phyloP scores from a whole-genome alignment of 2,797 vertebrate genomes.

The Prionace glauca region DNA sequence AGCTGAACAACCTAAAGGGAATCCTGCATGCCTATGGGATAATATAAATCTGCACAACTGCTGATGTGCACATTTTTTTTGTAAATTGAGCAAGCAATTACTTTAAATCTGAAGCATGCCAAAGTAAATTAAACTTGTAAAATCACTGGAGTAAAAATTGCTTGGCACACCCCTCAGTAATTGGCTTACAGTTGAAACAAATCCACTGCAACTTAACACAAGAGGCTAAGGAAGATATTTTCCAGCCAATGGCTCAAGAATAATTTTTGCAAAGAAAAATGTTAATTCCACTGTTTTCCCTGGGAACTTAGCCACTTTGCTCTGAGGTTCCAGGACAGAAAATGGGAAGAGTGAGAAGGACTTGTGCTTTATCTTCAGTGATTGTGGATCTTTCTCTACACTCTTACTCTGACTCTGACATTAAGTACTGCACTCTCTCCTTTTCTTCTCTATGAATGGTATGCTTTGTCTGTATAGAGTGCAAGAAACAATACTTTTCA shows the following conservation, averaged over 20 bases:
- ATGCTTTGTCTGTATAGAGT: no score
- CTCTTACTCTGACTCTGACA: no score
- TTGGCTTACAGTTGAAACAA: not conserved
- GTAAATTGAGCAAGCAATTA: conserved; percentile 40
- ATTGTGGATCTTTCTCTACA: not conserved
- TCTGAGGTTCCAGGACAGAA: not conserved
- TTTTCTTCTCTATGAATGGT: no score
- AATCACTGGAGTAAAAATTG: conserved; percentile 23
- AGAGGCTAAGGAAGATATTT: not conserved
- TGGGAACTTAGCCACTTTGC: not conserved
- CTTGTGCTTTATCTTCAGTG: not conserved
- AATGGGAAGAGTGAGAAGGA: not conserved
- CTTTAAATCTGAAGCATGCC: not conserved
- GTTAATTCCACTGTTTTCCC: not conserved
- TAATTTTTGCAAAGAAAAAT: not conserved
- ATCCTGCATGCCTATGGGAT: conserved; percentile 50
- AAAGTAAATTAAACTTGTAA: conserved; percentile 20
- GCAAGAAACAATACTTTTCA: no score
- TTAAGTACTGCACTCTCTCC: no score
- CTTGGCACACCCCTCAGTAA: not conserved
- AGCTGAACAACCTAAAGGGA: conserved; percentile 52
- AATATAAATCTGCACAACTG: conserved; percentile 53
- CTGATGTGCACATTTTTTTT: conserved; percentile 45
- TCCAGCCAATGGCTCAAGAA: not conserved
- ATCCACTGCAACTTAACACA: not conserved